Conservation (phyloP, 2,888 invertebrate genomes). For the Stramonita haemastoma region DNA sequence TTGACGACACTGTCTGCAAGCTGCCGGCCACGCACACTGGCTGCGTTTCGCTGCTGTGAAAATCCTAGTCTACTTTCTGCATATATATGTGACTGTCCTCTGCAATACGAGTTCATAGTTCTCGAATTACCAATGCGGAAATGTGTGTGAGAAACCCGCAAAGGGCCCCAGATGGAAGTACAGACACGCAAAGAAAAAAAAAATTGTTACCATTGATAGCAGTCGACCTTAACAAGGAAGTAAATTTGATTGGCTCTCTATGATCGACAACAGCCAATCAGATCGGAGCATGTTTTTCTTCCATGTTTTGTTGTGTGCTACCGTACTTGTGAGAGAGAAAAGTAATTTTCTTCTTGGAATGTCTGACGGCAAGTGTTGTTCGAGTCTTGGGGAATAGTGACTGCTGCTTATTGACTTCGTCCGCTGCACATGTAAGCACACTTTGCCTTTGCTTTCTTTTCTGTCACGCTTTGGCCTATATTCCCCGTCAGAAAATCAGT, state of each 20-base stretch:
- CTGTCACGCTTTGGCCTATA: background rate
- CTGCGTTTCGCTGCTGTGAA: too few relatives aligned
- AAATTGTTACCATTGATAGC: constrained; percentile 41
- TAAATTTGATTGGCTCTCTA: constrained; percentile 37
- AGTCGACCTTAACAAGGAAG: constrained; percentile 40
- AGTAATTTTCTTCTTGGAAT: background rate
- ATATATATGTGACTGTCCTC: too few relatives aligned
- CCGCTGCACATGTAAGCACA: background rate
- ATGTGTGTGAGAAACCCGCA: constrained; percentile 17
- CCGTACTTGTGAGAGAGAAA: background rate
- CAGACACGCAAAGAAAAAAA: constrained; percentile 16
- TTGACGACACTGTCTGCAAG: background rate
- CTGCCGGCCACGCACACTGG: background rate
- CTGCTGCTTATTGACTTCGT: background rate
- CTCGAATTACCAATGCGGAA: background rate
- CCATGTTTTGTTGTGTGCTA: background rate
- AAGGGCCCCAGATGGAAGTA: constrained; percentile 40
- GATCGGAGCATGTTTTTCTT: background rate
- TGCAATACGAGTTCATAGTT: background rate
- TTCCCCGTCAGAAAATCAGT: background rate
- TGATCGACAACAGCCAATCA: constrained; percentile 41
- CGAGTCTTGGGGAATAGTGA: background rate
- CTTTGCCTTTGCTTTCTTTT: background rate
- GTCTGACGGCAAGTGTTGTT: background rate
- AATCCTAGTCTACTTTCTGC: background rate